Percentiles rank a stretch among this genome's conserved stretches.
Conservation (phyloP, 2,888 invertebrate genomes). For the Lasioglossum villosulum region DNA sequence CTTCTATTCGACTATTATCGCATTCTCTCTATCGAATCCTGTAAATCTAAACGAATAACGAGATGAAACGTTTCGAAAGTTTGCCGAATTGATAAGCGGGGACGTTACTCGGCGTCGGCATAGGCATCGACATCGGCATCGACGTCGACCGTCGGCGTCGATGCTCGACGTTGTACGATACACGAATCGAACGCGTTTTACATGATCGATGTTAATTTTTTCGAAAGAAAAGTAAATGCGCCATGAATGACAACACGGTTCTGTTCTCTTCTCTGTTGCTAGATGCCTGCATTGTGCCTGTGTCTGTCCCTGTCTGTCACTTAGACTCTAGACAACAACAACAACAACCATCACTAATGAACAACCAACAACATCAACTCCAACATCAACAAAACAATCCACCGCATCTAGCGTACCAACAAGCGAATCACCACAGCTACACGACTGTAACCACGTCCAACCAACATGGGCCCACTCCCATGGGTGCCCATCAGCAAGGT, state of each 20-base stretch:
- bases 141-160: background rate
- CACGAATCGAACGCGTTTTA: conserved; percentile 29
- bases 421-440: conserved; percentile 85
- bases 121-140: background rate
- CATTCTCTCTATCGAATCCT: background rate
- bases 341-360: conserved; percentile 81
- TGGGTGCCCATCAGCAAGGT: conserved; percentile 82
- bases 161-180: background rate
- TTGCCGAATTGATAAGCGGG: background rate
- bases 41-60: background rate
- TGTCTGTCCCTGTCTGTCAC: conserved; percentile 85
- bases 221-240: conserved; percentile 76
- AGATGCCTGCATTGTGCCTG: conserved; percentile 92
- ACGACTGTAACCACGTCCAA: conserved; percentile 84
- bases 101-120: conserved; percentile 2
- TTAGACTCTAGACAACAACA: conserved; percentile 85
- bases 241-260: conserved; percentile 84
- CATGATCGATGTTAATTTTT: conserved; percentile 6
- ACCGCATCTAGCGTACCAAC: conserved; percentile 85
- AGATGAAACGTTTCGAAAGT: background rate
- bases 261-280: conserved; percentile 93
- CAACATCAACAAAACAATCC: conserved; percentile 85
- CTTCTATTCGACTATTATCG: background rate
- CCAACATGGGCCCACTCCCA: conserved; percentile 82
- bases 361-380: conserved; percentile 82